Conservation (phyloP, 2,888 invertebrate species). For the Lydus trimaculatus region DNA sequence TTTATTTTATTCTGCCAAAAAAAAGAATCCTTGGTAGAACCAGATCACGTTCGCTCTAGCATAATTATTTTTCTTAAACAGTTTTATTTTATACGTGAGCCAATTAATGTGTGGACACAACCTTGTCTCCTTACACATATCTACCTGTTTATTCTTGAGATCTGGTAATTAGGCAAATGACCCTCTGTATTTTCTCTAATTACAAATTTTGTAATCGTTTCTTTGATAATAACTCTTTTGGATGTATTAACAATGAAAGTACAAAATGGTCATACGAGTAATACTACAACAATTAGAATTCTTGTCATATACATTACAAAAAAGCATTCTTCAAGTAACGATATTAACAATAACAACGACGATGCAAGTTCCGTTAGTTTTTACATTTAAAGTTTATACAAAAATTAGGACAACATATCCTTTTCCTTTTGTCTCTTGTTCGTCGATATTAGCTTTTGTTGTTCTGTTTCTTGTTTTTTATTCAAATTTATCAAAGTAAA, state of each 20-base stretch:
- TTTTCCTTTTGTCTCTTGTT: not conserved
- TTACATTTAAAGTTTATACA: not conserved
- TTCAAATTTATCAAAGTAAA: not conserved
- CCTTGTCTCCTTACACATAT: too few species aligned
- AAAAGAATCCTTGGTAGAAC: not conserved
- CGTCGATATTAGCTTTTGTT: not conserved
- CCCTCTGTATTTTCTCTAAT: too few species aligned
- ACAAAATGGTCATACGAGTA: not conserved
- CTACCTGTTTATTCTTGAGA: too few species aligned
- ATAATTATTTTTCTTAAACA: not conserved
- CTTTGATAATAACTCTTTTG: too few species aligned
- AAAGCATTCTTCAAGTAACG: constrained; percentile 1
- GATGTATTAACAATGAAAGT: not conserved
- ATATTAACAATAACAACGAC: not conserved
- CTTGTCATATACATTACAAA: not conserved
- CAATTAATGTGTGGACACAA: not conserved
- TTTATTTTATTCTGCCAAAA: too few species aligned
- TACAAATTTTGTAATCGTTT: not conserved
- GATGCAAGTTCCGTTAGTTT: not conserved
- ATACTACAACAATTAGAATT: not conserved
- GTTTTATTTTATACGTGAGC: not conserved
- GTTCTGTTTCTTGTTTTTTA: not conserved
- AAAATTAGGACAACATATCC: constrained; percentile 2
- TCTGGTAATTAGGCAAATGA: too few species aligned
- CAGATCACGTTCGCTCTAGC: not conserved